Base-by-base conservation (phyloP, 2,113 vertebrate genomes). In the Pelusios castaneus region DNA sequence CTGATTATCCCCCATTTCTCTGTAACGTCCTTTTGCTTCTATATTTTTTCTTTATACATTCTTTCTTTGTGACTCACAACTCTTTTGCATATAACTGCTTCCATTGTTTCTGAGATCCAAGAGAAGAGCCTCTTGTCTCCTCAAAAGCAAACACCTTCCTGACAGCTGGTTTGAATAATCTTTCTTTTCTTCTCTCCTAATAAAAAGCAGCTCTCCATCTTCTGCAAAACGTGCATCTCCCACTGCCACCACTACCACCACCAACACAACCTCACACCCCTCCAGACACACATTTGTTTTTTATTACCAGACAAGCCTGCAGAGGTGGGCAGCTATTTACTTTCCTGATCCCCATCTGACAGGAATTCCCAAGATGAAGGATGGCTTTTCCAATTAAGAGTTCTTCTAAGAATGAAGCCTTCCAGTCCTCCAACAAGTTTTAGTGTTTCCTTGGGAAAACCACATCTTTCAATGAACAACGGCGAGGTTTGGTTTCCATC, bases 81-180 rank as follows among this genome's bases (percentile, higher is more conserved):
- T 82, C 14, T 80, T 94, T 85, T 93, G 29, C 31, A 4, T 49
- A 4, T 85, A 60, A 82, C 29, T 80, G 16, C 54, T 54, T 94
- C 80, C 55, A 27, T 41, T 80, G 11, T 31, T 96, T 93, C 94
- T 58, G 14, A 92, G 67, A 77, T 89, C 5, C 31, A 95, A 93
- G 31, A 85, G 67, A 95, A 94, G 24, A 27, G 56, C 55, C 76
- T 82, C 19, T 41, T 67, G 55, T 29, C 56, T 55, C 75, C 45
- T 78, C 16, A 82, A 94, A 73, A 58, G 19, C 9, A 75, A 96
- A 80, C 81, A 38, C 94, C 87, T 96, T 94, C 89, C 92, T 79
- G 13, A 81, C 97, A 97, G 91, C 95, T 97, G 95, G 95, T 97
- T 97, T 96, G 91, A 96, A 96, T 97, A 89, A 96, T 84, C 54